Base-by-base conservation (phyloP, 2,113 vertebrate species). In the Tachysurus vachellii region DNA sequence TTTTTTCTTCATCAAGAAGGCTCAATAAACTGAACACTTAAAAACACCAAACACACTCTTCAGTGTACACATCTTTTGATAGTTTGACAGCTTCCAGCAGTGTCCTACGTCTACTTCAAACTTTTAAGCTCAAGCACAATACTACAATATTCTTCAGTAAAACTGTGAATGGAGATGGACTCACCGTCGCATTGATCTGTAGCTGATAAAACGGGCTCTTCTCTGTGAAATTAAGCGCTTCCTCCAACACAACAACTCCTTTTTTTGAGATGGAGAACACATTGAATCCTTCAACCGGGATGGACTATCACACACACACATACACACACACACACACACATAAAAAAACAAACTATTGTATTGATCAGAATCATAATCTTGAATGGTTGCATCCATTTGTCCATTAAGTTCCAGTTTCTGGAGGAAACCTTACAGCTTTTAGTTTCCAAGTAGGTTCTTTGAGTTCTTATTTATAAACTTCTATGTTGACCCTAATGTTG, bases 121-220 rank as follows among this genome's bases (percentile, higher is more conserved):
- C n/a, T 28, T 68, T 6, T 31, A 12, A 73, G 3, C 71, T 12
- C 28, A 12, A 73, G 1, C 71, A 23, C 42, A 73, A 73, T 47
- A 19, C 9, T 50, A 7, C 8, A 50, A 12, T 50, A 23, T 44
- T 73, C 11, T 36, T 19, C 66, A 36, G 14, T 19, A 73, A 73
- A 44, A 23, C 70, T 11, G 0, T 85, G 44, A 4, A 62, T 70
- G 19, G 66, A 87, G 28, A 17, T 11, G 9, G 77, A 93, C 95
- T 96, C 91, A 96, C 95, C 31, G 61, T 91, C 56, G 95, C 94
- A 0, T 11, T 80, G 62, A 96, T 90, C 84, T 84, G 87, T 83
- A 98, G 87, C 80, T 95, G 95, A 88, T 98, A 97, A 91, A 93
- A 96, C 59, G 91, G 91, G 57, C 95, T 96, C 91, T 95, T 91